Evolutionary conservation across 2,888 invertebrate species (phyloP).

Genomic region (Capitulum mitella): DNA sequence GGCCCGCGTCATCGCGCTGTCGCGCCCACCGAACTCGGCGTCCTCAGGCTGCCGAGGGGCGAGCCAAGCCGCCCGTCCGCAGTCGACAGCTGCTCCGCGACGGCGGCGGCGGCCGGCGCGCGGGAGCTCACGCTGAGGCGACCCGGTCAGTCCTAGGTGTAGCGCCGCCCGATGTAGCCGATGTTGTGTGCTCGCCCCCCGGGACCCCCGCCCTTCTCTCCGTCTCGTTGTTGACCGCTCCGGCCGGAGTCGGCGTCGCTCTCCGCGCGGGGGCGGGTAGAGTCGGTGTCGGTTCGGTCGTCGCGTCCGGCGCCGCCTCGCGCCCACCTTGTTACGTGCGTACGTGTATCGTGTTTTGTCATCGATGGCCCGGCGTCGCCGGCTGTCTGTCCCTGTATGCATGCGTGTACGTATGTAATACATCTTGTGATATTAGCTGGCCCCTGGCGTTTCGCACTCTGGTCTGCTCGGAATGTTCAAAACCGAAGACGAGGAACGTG

Average conservation of each 20-base stretch:
- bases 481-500: too few relatives aligned
- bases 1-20: too few relatives aligned
- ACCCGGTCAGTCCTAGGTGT: too few relatives aligned
- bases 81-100: too few relatives aligned
- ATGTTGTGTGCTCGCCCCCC: background rate
- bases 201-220: background rate
- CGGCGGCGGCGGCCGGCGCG: too few relatives aligned
- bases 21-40: too few relatives aligned
- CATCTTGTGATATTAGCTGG: slow-evolving; percentile 12
- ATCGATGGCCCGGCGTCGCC: background rate
- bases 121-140: too few relatives aligned
- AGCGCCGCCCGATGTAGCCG: too few relatives aligned
- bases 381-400: background rate
- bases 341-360: slow-evolving; percentile 9
- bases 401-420: slow-evolving; percentile 15
- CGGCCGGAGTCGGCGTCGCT: background rate
- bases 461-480: too few relatives aligned
- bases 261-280: background rate
- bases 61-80: too few relatives aligned
- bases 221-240: too few relatives aligned
- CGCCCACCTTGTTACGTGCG: background rate
- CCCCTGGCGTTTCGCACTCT: background rate
- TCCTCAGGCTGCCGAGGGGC: too few relatives aligned
- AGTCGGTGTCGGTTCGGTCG: background rate
- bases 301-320: background rate